phyloP scores from a whole-genome alignment of 2,888 invertebrate genomes.

The Meliscaeva auricollis region DNA sequence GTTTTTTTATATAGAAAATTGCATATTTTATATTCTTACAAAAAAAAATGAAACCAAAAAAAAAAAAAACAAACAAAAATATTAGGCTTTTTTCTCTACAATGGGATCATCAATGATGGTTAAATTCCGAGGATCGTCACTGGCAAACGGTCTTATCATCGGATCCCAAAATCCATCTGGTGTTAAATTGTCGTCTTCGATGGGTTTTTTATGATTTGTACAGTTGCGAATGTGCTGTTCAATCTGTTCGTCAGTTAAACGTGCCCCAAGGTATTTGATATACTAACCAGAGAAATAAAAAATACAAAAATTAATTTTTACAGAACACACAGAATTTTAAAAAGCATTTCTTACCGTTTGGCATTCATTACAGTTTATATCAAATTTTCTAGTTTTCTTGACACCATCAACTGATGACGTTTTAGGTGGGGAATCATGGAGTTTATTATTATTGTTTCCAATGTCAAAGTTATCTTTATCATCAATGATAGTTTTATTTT shows the following conservation, averaged over 20 bases:
- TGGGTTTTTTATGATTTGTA: conserved; percentile 78
- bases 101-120: conserved; percentile 80
- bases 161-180: conserved; percentile 83
- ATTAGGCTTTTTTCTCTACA: conserved; percentile 18
- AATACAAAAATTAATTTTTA: background rate
- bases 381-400: conserved; percentile 77
- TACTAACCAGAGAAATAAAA: conserved; percentile 78
- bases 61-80: background rate
- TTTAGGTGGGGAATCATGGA: background rate
- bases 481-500: background rate
- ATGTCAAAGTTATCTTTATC: background rate
- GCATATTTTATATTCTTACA: background rate
- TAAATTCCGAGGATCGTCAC: conserved; percentile 81
- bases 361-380: conserved; percentile 79
- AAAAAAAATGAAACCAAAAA: background rate
- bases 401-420: conserved; percentile 37
- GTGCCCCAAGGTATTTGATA: conserved; percentile 79
- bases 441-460: conserved; percentile 2
- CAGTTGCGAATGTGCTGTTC: conserved; percentile 79
- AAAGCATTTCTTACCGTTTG: conserved; percentile 77
- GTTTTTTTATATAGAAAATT: background rate
- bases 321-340: background rate
- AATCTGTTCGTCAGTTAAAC: conserved; percentile 79
- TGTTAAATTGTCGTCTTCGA: conserved; percentile 78
- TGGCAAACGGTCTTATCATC: conserved; percentile 80